These are phyloP conservation scores for Lithophane socia DNA, from an alignment of 2,888 invertebrate genomes.

Conservation along the genomic window DNA sequence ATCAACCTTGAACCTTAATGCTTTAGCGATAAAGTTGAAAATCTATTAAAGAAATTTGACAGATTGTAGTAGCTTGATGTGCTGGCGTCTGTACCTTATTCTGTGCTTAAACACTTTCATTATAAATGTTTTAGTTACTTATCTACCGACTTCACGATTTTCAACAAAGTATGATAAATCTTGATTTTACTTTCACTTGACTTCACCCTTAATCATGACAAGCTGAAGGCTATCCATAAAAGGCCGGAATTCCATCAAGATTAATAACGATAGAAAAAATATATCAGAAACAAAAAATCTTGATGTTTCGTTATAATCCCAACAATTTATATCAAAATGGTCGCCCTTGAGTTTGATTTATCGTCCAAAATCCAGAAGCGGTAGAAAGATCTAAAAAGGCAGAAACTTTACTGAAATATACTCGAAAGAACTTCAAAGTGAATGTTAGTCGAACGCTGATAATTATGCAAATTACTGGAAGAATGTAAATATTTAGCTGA, in stretches of 20 bases:
- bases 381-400: conserved; percentile 20
- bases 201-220: conserved; percentile 13
- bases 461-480: conserved; percentile 51
- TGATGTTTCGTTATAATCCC: conserved; percentile 6
- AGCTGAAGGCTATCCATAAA: conserved; percentile 33
- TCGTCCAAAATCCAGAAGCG: conserved; percentile 12
- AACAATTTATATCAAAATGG: conserved; percentile 34
- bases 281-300: conserved; percentile 30
- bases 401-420: conserved; percentile 17
- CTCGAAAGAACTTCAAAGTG: conserved; percentile 6
- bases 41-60: too few relatives aligned
- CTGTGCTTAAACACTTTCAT: conserved; percentile 1
- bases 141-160: conserved; percentile 6
- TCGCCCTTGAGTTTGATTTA: conserved; percentile 55
- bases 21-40: too few relatives aligned
- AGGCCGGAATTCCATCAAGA: conserved; percentile 38
- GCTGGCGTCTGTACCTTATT: too few relatives aligned
- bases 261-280: conserved; percentile 41
- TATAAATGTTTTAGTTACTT: too few relatives aligned
- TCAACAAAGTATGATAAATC: conserved; percentile 41
- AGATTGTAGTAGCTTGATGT: too few relatives aligned
- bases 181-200: conserved; percentile 22
- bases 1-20: too few relatives aligned
- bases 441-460: conserved; percentile 21
- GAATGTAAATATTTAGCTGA: conserved; percentile 34